A percentile compares a stretch with the other conserved stretches of the same genome.
These are phyloP conservation scores for Zeuzera pyrina DNA, from an alignment of 2,888 invertebrate species.

Conservation along the genomic window DNA sequence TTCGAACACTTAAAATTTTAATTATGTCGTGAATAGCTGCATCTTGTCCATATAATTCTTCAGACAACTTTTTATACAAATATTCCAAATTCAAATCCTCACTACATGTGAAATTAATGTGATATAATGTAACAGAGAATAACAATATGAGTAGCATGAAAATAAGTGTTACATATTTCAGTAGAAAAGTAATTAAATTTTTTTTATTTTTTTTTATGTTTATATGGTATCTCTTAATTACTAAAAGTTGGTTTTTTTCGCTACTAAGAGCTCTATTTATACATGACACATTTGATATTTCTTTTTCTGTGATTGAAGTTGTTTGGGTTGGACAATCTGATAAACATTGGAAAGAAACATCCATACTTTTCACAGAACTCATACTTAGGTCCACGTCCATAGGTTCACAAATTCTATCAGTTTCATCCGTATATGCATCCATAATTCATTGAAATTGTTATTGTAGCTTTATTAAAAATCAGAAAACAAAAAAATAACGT, in stretches of 20 bases:
- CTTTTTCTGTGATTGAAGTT: too few relatives aligned
- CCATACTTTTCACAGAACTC: constrained; percentile 41
- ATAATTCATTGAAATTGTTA: too few relatives aligned
- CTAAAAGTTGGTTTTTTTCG: not conserved
- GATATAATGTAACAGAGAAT: constrained; percentile 28
- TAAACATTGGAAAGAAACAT: too few relatives aligned
- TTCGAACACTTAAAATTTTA: constrained; percentile 27
- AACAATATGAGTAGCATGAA: constrained; percentile 20
- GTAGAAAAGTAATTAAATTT: constrained; percentile 11
- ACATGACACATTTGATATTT: too few relatives aligned
- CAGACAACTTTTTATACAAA: constrained; percentile 26
- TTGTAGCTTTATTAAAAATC: too few relatives aligned
- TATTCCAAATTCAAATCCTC: constrained; percentile 26
- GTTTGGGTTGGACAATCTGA: too few relatives aligned
- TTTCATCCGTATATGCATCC: constrained; percentile 16
- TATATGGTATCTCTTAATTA: constrained; percentile 32
- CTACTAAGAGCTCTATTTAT: too few relatives aligned
- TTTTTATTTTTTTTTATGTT: constrained; percentile 19
- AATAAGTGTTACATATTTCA: constrained; percentile 17
- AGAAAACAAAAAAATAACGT: too few relatives aligned
- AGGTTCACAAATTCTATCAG: constrained; percentile 41
- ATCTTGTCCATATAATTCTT: constrained; percentile 46
- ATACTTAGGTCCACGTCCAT: constrained; percentile 58
- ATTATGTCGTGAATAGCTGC: constrained; percentile 33
- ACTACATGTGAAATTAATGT: constrained; percentile 34